Percentiles rank a stretch among this genome's conserved stretches.
phyloP scores from a whole-genome alignment of 2,113 vertebrate genomes.

The Malurus elegans region DNA sequence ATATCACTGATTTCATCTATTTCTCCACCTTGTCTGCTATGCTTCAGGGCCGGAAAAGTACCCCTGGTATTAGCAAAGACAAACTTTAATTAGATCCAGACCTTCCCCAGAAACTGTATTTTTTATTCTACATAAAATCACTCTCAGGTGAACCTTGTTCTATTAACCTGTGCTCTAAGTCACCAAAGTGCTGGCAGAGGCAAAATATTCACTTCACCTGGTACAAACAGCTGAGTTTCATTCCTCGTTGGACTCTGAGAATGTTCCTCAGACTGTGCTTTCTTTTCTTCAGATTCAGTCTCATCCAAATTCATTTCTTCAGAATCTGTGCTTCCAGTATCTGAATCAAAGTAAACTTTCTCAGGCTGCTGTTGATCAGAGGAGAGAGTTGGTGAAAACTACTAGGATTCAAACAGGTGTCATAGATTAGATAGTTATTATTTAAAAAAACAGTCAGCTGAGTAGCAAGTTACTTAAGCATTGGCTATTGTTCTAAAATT shows the following conservation, averaged over 20 bases:
- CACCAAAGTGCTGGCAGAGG: background rate
- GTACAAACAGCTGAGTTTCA: constrained; percentile 75
- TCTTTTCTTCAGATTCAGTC: background rate
- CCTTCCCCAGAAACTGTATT: background rate
- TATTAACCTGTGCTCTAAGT: background rate
- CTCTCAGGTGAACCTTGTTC: background rate
- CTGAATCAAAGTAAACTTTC: background rate
- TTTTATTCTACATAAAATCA: background rate
- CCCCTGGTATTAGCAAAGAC: background rate
- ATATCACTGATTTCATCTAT: background rate
- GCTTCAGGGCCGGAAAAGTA: background rate
- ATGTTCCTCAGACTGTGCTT: constrained; percentile 11
- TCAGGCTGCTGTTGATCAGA: constrained; percentile 68
- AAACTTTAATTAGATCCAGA: background rate
- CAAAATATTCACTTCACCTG: constrained; percentile 66
- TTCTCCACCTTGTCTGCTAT: background rate
- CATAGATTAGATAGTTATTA: background rate
- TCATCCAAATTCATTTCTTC: accelerated
- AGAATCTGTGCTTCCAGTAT: background rate
- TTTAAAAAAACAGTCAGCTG: background rate
- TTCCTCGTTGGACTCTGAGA: constrained; percentile 53
- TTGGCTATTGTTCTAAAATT: background rate
- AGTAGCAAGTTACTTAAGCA: background rate
- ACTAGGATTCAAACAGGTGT: constrained; percentile 49
- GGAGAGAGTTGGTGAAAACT: constrained; percentile 74